These are phyloP conservation scores for Saccostrea glomerata DNA, from an alignment of 1,140 invertebrate species.

Conservation along the genomic window DNA sequence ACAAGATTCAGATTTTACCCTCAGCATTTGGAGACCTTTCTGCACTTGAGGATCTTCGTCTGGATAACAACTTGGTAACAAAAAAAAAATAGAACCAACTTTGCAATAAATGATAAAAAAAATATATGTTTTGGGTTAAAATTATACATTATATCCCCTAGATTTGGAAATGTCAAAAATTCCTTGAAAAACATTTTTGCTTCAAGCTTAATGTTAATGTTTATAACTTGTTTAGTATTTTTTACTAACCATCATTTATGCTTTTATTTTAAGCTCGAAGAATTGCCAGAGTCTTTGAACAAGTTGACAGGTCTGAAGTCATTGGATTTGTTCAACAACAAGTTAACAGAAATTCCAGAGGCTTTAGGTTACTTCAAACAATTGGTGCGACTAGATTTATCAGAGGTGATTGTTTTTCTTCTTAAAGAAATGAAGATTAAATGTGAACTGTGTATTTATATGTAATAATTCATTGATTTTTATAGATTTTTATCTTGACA, in stretches of 20 bases:
- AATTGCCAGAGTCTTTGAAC: constrained; percentile 71
- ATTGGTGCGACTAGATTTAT: constrained; percentile 68
- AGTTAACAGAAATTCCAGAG: constrained; percentile 66
- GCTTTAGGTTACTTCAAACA: constrained; percentile 63
- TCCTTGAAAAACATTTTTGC: too few relatives aligned
- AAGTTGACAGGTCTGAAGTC: constrained; percentile 67
- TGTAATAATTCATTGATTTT: not conserved
- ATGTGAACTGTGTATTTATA: too few relatives aligned
- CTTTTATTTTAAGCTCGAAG: constrained; percentile 62
- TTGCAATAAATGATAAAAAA: too few relatives aligned
- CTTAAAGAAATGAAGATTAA: not conserved
- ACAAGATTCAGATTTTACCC: constrained; percentile 69
- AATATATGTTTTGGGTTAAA: too few relatives aligned
- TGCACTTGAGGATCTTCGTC: constrained; percentile 66
- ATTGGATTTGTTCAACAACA: constrained; percentile 74
- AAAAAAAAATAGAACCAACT: not conserved
- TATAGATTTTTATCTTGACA: not conserved
- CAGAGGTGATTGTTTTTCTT: constrained; percentile 59
- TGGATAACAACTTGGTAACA: constrained; percentile 74
- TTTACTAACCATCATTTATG: too few relatives aligned
- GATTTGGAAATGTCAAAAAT: too few relatives aligned
- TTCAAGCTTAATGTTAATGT: too few relatives aligned
- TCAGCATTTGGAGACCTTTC: constrained; percentile 68
- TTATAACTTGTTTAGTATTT: too few relatives aligned
- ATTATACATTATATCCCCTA: too few relatives aligned